Percentiles rank a stretch among this genome's conserved stretches.
Conservation (phyloP, 2,888 invertebrate genomes). For the Harpagoxenus sublaevis region DNA sequence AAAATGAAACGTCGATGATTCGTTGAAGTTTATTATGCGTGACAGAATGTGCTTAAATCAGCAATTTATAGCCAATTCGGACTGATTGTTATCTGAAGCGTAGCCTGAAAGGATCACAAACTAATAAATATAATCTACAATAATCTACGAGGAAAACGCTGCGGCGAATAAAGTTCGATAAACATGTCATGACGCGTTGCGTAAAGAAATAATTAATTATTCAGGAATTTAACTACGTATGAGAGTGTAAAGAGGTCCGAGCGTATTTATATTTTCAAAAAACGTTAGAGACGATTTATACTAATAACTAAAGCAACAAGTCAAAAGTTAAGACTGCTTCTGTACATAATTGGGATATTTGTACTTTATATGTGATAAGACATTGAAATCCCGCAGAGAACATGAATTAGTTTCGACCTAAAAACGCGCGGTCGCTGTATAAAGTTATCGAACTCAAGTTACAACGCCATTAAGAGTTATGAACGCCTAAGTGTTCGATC, state of each 20-base stretch:
- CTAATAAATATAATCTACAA: background rate
- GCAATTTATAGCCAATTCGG: constrained; percentile 6
- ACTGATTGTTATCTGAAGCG: constrained; percentile 22
- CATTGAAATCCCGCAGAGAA: background rate
- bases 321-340: background rate
- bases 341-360: background rate
- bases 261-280: background rate
- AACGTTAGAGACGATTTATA: background rate
- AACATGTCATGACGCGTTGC: background rate
- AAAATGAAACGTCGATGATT: background rate
- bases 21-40: background rate
- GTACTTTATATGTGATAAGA: background rate
- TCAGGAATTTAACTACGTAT: background rate
- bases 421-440: background rate
- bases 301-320: background rate
- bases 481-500: background rate
- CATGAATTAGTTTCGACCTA: background rate
- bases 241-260: background rate
- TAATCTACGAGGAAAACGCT: background rate
- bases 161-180: background rate
- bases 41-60: background rate
- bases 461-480: background rate
- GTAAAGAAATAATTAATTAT: constrained; percentile 6
- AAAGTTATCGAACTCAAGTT: constrained; percentile 5
- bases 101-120: background rate